phyloP scores from a whole-genome alignment of 2,113 vertebrate genomes.

The Elgaria multicarinata region DNA sequence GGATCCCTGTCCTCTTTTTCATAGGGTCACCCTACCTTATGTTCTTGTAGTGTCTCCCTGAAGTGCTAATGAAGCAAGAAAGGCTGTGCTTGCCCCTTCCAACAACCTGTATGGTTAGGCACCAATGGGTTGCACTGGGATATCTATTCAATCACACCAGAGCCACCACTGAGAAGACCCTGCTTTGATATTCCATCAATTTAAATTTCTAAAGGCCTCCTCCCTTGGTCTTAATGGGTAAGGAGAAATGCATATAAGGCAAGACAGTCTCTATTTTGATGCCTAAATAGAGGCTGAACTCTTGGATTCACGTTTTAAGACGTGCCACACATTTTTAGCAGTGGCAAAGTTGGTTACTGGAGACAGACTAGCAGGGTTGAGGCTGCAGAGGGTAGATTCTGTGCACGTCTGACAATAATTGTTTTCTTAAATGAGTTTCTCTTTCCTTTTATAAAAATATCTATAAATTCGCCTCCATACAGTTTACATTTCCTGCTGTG shows the following conservation, averaged over 20 bases:
- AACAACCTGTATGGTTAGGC: not conserved
- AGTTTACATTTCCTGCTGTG: slow-evolving; percentile 74
- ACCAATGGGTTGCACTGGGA: not conserved
- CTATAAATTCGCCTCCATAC: slow-evolving; percentile 68
- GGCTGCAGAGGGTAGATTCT: slow-evolving; percentile 23
- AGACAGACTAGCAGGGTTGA: not conserved
- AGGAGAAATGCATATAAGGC: not conserved
- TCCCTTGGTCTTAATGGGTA: not conserved
- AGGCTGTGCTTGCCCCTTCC: too few species aligned
- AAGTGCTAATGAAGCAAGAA: not conserved
- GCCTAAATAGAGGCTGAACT: not conserved
- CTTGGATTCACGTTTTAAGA: not conserved
- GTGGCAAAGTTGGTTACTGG: not conserved
- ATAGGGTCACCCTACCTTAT: too few species aligned
- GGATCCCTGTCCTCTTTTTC: too few species aligned
- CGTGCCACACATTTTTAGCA: not conserved
- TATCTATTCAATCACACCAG: not conserved
- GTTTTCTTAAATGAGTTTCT: slow-evolving; percentile 68
- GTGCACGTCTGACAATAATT: slow-evolving; percentile 70
- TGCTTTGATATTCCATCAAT: not conserved
- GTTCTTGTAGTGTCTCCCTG: not conserved
- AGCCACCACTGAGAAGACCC: not conserved
- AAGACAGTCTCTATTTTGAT: not conserved
- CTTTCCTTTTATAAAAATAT: slow-evolving; percentile 58
- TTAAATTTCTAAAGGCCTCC: too few species aligned